phyloP scores from a whole-genome alignment of 2,113 vertebrate species.

The Labrus mixtus region DNA sequence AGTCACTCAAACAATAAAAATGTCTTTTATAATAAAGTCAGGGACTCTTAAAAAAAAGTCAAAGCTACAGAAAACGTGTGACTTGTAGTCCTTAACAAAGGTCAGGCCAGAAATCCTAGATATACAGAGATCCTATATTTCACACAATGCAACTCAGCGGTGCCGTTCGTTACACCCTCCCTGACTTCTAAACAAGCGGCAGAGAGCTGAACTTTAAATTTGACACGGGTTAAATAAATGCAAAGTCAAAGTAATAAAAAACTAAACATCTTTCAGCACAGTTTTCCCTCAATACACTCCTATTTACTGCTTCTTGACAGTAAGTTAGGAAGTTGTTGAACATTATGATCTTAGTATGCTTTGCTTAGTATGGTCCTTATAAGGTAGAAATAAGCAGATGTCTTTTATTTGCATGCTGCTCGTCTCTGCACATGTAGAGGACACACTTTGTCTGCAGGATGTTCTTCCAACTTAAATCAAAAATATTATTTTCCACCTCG shows the following conservation, averaged over 20 bases:
- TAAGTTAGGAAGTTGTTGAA: too few relatives aligned
- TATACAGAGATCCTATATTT: too few relatives aligned
- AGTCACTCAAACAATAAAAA: too few relatives aligned
- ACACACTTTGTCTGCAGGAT: slow-evolving; percentile 3
- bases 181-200: not conserved
- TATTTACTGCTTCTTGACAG: too few relatives aligned
- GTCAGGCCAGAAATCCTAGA: too few relatives aligned
- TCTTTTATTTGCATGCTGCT: not conserved
- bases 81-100: too few relatives aligned
- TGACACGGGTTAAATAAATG: not conserved
- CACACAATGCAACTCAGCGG: not conserved
- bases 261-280: not conserved
- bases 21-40: not conserved
- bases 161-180: too few relatives aligned
- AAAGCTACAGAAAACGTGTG: too few relatives aligned
- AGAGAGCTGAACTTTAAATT: not conserved
- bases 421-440: not conserved
- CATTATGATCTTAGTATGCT: too few relatives aligned
- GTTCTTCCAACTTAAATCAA: slow-evolving; percentile 27
- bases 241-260: slow-evolving; percentile 1
- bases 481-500: slow-evolving; percentile 23
- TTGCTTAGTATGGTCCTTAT: too few relatives aligned
- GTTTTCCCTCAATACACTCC: too few relatives aligned
- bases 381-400: not conserved
- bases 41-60: too few relatives aligned